These are phyloP conservation scores for Phallusia fumigata DNA, from an alignment of 23 tunicate genomes.

Conservation along the genomic window DNA sequence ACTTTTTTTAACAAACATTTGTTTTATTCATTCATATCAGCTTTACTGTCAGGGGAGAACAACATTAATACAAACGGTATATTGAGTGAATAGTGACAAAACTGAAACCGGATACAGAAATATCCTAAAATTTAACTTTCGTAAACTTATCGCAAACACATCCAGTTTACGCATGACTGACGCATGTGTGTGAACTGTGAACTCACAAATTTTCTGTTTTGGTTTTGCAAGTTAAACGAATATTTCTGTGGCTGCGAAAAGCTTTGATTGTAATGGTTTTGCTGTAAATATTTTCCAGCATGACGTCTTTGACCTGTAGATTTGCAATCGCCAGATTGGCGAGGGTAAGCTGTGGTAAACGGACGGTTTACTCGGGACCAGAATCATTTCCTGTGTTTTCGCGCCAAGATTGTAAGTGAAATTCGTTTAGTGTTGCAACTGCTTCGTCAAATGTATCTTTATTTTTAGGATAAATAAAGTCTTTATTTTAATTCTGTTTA, in stretches of 20 bases:
- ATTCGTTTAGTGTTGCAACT: neutral
- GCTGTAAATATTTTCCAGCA: neutral
- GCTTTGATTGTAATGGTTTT: neutral
- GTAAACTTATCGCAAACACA: no score
- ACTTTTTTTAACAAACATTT: no score
- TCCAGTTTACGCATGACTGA: neutral
- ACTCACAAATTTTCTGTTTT: no score
- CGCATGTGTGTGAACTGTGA: neutral
- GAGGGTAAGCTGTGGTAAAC: neutral
- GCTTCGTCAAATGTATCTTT: neutral
- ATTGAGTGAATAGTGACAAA: no score
- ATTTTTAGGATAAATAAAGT: neutral
- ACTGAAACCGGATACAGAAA: no score
- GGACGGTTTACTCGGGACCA: neutral
- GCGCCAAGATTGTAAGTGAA: neutral
- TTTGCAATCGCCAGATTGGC: neutral
- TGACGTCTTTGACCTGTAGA: neutral
- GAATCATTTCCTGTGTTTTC: neutral
- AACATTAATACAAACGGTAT: no score
- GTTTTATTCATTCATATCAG: no score
- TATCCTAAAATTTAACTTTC: no score
- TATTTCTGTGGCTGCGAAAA: no score
- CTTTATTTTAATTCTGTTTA: neutral
- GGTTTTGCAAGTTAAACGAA: no score
- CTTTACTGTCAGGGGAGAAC: no score